A percentile compares a stretch with the other conserved stretches of the same genome.
Evolutionary conservation across 2,888 invertebrate genomes (phyloP).

Genomic region (Pseudanteris insignis): DNA sequence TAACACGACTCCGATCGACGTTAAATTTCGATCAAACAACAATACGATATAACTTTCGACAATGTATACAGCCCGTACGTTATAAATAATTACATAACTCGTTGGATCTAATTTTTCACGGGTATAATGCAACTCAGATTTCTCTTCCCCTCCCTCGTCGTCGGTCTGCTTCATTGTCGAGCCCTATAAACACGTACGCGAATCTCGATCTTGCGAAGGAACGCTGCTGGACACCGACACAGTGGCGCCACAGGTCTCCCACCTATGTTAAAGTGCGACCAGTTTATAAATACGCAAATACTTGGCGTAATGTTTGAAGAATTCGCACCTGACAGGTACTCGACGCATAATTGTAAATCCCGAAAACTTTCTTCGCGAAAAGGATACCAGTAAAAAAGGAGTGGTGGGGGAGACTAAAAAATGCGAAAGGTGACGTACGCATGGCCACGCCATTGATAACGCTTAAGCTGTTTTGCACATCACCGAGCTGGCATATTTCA

Average conservation of each 20-base stretch:
- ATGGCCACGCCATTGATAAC: constrained; percentile 5
- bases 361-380: constrained; percentile 21
- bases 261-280: constrained; percentile 49
- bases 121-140: too few relatives aligned
- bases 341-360: constrained; percentile 33
- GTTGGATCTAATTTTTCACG: too few relatives aligned
- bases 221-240: constrained; percentile 59
- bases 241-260: constrained; percentile 59
- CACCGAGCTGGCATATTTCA: constrained; percentile 14
- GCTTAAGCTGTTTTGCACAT: constrained; percentile 10
- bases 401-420: constrained; percentile 5
- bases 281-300: constrained; percentile 35
- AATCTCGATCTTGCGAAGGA: constrained; percentile 40
- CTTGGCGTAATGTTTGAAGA: constrained; percentile 52
- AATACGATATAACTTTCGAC: too few relatives aligned
- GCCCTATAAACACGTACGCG: constrained; percentile 6
- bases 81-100: too few relatives aligned
- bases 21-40: too few relatives aligned
- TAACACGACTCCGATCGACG: too few relatives aligned
- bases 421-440: constrained; percentile 20
- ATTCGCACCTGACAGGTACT: constrained; percentile 56
- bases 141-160: too few relatives aligned
- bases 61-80: too few relatives aligned
- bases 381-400: too few relatives aligned
- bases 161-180: constrained; percentile 34